phyloP scores from a whole-genome alignment of 2,888 invertebrate species.

The Xanthia togata region DNA sequence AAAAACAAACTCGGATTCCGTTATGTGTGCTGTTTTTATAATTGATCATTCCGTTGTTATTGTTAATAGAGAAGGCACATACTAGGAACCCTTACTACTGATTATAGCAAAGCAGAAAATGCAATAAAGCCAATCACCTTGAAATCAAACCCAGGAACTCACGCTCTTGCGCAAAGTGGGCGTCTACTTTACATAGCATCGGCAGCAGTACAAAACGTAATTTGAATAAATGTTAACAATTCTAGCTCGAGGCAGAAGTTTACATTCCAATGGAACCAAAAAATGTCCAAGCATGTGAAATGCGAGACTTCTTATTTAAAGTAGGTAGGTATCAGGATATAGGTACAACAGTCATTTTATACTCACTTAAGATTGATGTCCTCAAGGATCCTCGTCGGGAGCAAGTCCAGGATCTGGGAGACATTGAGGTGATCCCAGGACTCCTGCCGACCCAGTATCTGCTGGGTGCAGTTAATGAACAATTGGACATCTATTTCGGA shows the following conservation, averaged over 20 bases:
- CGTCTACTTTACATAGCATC: background rate
- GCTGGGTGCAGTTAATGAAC: conserved; percentile 87
- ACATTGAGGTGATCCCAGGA: conserved; percentile 84
- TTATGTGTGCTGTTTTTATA: background rate
- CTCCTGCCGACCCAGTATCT: conserved; percentile 79
- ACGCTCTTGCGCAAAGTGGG: background rate
- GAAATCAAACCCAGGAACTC: background rate
- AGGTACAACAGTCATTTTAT: conserved; percentile 2
- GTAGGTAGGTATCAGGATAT: background rate
- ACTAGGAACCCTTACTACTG: no score
- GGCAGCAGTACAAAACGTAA: background rate
- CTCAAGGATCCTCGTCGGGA: conserved; percentile 82
- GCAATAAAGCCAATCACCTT: background rate
- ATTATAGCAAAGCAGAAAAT: no score
- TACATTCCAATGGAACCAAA: background rate
- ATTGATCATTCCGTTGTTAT: background rate
- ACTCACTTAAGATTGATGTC: conserved; percentile 87
- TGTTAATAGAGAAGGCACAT: background rate
- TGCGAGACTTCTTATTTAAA: conserved; percentile 10
- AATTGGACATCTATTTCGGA: conserved; percentile 83
- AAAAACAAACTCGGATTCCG: background rate
- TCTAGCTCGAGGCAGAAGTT: background rate
- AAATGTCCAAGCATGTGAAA: conserved; percentile 5
- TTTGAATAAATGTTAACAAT: conserved; percentile 17
- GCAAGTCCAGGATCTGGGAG: conserved; percentile 83